phyloP scores from a whole-genome alignment of 2,797 vertebrate species.

The Prionace glauca region DNA sequence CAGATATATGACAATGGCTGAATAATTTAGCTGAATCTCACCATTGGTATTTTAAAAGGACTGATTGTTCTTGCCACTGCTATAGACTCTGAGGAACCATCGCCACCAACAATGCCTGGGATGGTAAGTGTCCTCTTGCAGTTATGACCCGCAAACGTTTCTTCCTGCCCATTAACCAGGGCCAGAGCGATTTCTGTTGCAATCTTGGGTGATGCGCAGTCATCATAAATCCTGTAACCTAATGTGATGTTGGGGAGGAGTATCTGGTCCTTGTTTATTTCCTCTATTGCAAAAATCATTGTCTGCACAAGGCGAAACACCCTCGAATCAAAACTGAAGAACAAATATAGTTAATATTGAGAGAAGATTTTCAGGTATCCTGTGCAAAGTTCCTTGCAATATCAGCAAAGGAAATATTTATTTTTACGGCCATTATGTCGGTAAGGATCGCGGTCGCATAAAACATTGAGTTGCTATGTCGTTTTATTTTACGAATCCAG shows the following conservation, averaged over 20 bases:
- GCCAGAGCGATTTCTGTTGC: not conserved
- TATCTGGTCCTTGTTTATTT: not conserved
- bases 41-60: slow-evolving; percentile 7
- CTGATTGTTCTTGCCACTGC: not conserved
- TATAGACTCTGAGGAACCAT: not conserved
- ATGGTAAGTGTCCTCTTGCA: not conserved
- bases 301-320: not conserved
- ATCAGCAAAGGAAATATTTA: not conserved
- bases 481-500: too few relatives aligned
- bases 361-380: not conserved
- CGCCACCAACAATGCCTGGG: not conserved
- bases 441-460: too few relatives aligned
- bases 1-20: not conserved
- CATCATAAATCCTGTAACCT: not conserved
- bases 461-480: too few relatives aligned
- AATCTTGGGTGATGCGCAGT: not conserved
- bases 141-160: not conserved
- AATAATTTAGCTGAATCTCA: not conserved
- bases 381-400: not conserved
- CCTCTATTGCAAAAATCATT: slow-evolving; percentile 4
- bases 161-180: not conserved
- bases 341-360: not conserved
- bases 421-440: too few relatives aligned
- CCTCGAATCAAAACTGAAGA: not conserved
- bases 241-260: not conserved